phyloP scores from a whole-genome alignment of 2,797 vertebrate genomes.

The Labroides dimidiatus region DNA sequence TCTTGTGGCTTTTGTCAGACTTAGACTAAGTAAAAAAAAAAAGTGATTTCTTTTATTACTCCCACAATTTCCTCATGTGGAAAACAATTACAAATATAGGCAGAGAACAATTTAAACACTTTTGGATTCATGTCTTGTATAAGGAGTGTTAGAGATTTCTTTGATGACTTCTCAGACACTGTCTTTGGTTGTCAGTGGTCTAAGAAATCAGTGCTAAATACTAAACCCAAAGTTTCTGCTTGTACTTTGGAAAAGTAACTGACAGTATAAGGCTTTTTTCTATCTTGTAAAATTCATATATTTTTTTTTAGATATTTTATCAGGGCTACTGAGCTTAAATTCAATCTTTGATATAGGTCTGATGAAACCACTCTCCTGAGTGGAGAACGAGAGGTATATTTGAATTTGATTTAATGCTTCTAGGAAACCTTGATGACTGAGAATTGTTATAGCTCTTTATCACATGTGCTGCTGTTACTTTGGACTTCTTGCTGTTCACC shows the following conservation, averaged over 20 bases:
- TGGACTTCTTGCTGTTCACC: neutral
- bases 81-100: constrained; percentile 10
- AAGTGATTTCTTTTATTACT: constrained; percentile 44
- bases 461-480: neutral
- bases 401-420: neutral
- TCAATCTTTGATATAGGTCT: neutral
- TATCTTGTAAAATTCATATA: neutral
- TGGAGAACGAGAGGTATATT: neutral
- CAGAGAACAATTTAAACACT: neutral
- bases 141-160: constrained; percentile 4
- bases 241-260: neutral
- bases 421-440: neutral
- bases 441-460: neutral
- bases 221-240: neutral
- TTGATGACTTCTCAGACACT: neutral
- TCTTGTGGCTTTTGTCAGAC: constrained; percentile 79
- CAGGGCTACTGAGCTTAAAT: neutral
- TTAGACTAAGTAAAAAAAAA: constrained; percentile 44
- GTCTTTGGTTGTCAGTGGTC: neutral
- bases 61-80: constrained; percentile 25
- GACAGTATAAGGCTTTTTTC: neutral
- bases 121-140: neutral
- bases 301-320: constrained; percentile 7
- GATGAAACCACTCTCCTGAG: neutral
- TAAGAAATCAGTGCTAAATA: neutral